Evolutionary conservation across 2,797 vertebrate species (phyloP).

Genomic region (Melanotaenia maccullochi): DNA sequence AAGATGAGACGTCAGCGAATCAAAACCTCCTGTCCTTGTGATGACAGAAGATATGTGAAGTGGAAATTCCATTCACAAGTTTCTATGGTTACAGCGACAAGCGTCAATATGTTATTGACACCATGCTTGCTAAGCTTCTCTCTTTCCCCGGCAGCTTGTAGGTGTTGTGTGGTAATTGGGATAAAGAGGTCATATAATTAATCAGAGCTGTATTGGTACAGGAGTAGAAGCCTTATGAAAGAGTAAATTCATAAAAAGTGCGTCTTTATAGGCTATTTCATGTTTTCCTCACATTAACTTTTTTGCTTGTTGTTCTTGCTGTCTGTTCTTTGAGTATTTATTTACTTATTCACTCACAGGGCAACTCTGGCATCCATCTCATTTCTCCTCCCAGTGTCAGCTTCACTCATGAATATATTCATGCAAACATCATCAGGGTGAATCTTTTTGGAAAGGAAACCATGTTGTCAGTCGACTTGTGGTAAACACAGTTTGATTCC

Average conservation of each 20-base stretch:
- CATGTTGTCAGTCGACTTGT: constrained; percentile 46
- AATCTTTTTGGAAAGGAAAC: constrained; percentile 64
- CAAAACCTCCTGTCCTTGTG: constrained; percentile 12
- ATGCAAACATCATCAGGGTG: constrained; percentile 63
- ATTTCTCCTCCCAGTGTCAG: constrained; percentile 32
- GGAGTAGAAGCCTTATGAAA: not conserved
- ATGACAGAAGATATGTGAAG: constrained; percentile 29
- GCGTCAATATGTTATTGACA: constrained; percentile 60
- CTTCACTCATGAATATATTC: constrained; percentile 73
- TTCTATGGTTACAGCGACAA: constrained; percentile 66
- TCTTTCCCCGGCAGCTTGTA: constrained; percentile 34
- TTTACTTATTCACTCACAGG: constrained; percentile 39
- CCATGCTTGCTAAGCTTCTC: constrained; percentile 36
- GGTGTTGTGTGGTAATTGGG: constrained; percentile 52
- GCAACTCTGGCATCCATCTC: constrained; percentile 41
- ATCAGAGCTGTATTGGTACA: not conserved
- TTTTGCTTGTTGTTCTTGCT: constrained; percentile 12
- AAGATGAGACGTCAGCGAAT: constrained; percentile 12
- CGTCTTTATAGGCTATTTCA: not conserved
- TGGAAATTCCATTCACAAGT: constrained; percentile 64
- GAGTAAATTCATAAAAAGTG: constrained; percentile 9
- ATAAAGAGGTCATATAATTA: constrained; percentile 23
- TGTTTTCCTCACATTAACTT: constrained; percentile 1
- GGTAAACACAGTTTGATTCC: constrained; percentile 53
- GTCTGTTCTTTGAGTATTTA: constrained; percentile 29